phyloP scores from a whole-genome alignment of 2,113 vertebrate genomes.

The Turnix velox region DNA sequence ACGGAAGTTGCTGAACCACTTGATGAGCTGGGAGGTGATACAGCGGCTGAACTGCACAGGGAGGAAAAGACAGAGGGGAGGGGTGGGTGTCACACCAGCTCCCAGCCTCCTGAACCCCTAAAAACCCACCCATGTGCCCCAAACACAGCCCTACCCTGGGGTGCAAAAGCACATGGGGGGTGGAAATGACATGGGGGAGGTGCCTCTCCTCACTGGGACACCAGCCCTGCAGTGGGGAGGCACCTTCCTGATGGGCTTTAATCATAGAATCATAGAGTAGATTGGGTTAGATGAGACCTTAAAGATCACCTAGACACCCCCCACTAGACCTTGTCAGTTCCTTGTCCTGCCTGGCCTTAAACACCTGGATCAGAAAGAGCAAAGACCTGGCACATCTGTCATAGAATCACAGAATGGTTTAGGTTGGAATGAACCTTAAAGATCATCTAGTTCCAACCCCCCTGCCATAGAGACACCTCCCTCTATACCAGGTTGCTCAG shows the following conservation, averaged over 20 bases:
- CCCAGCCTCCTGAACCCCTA: background rate
- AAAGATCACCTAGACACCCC: no score
- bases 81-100: background rate
- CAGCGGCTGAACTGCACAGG: constrained; percentile 89
- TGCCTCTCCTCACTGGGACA: background rate
- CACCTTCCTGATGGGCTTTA: background rate
- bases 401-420: no score
- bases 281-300: no score
- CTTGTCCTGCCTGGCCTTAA: no score
- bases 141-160: background rate
- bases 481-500: no score
- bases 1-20: constrained; percentile 98
- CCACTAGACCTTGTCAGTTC: no score
- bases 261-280: no score
- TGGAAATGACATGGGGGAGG: accelerated
- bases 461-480: no score
- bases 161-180: background rate
- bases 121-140: background rate
- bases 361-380: accelerated
- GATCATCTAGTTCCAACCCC: no score
- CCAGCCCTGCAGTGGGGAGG: background rate
- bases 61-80: background rate
- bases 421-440: no score
- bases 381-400: background rate
- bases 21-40: constrained; percentile 96